A percentile compares a stretch with the other conserved stretches of the same genome.
Evolutionary conservation across 2,797 vertebrate genomes (phyloP).

Genomic region (Lutjanus campechanus): DNA sequence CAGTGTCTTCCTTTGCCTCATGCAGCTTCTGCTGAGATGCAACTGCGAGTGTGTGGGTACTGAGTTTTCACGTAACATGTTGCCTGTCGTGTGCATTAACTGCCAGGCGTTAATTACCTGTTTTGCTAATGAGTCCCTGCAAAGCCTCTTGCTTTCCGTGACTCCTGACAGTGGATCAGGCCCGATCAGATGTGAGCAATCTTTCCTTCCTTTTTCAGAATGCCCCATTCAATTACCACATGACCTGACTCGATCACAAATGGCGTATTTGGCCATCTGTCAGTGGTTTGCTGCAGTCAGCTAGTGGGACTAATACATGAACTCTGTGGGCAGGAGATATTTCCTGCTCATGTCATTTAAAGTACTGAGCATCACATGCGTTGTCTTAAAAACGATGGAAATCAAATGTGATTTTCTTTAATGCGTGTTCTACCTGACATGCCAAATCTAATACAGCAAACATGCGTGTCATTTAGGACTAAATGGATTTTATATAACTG

Average conservation of each 20-base stretch:
- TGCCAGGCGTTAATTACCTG: conserved; percentile 66
- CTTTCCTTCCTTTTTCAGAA: conserved; percentile 29
- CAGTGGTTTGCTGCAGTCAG: conserved; percentile 15
- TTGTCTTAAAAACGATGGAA: conserved; percentile 12
- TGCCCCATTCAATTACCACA: conserved; percentile 52
- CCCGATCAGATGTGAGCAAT: conserved; percentile 10
- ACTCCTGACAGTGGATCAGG: conserved; percentile 27
- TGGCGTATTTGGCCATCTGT: conserved; percentile 66
- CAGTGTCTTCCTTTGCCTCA: conserved; percentile 51
- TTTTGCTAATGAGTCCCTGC: conserved; percentile 57
- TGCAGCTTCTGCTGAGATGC: conserved; percentile 51
- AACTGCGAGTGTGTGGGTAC: conserved; percentile 42
- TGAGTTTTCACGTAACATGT: conserved; percentile 51
- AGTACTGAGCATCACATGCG: neutral
- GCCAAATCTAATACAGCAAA: conserved; percentile 16
- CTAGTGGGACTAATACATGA: neutral
- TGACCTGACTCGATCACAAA: conserved; percentile 56
- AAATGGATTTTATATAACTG: conserved; percentile 18
- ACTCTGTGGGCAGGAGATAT: conserved; percentile 22
- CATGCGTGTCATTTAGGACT: conserved; percentile 6
- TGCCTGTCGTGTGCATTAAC: conserved; percentile 54
- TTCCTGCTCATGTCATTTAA: conserved; percentile 18
- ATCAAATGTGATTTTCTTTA: conserved; percentile 24
- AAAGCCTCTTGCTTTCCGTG: conserved; percentile 35
- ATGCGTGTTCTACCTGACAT: conserved; percentile 2